Percentiles rank a stretch among this genome's conserved stretches.
phyloP scores from a whole-genome alignment of 2,797 vertebrate species.

The Sebastes flavidus region DNA sequence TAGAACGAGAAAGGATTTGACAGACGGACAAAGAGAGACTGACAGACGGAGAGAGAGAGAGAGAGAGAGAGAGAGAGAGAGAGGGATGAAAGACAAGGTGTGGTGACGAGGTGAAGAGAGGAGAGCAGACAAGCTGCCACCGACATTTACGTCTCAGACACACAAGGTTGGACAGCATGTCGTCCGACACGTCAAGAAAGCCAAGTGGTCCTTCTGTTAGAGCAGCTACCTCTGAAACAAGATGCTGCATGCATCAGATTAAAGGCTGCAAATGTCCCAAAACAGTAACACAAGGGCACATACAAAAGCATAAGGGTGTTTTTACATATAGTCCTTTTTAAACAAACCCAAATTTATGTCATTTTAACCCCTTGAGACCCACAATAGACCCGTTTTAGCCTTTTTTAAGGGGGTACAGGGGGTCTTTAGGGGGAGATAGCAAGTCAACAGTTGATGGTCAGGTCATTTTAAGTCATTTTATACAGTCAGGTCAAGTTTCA shows the following conservation, averaged over 20 bases:
- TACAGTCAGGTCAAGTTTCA: too few relatives aligned
- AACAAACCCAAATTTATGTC: too few relatives aligned
- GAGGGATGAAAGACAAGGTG: constrained; percentile 27
- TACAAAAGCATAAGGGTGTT: too few relatives aligned
- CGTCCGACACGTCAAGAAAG: neutral
- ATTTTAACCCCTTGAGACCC: too few relatives aligned
- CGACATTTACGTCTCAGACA: constrained; percentile 20
- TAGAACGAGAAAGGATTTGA: constrained; percentile 25
- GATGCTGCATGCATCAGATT: too few relatives aligned
- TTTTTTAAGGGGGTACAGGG: too few relatives aligned
- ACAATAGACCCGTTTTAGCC: too few relatives aligned
- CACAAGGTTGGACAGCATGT: neutral
- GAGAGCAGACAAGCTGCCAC: constrained; percentile 47
- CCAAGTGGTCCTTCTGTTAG: neutral
- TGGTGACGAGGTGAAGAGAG: constrained; percentile 30
- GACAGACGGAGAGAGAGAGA: neutral
- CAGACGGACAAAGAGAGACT: constrained; percentile 23
- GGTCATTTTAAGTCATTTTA: too few relatives aligned
- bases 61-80: neutral
- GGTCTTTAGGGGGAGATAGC: too few relatives aligned
- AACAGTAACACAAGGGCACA: too few relatives aligned
- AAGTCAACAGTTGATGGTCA: too few relatives aligned
- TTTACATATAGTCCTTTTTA: too few relatives aligned
- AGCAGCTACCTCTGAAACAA: neutral
- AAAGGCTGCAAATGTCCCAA: neutral